Evolutionary conservation across 2,888 invertebrate species (phyloP), one percentile per base, ranked within the genome.

Genomic region (Troides oblongomaculatus): DNA sequence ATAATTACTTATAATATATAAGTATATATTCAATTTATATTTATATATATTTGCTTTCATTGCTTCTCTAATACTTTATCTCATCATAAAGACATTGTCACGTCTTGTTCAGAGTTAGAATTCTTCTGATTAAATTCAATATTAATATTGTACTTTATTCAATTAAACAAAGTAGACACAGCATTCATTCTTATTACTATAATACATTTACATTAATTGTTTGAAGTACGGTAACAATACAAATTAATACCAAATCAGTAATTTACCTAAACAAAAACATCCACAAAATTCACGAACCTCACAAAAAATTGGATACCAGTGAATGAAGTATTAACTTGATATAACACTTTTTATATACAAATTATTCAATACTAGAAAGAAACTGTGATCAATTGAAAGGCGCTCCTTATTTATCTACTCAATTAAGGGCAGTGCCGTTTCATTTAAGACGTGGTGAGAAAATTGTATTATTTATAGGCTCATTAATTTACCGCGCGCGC

Each of bases 401-500:
- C 62, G n/a, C 62, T 64, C 62, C 57, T 69, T 65, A 69, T 69
- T 69, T 65, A 69, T 69, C 65, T 65, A 64, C 57, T 65, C 69
- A 69, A 69, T 69, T 69, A 69, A 69, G 65, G 68, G 57, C 61
- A 61, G 56, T 17, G 69, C 56, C 56, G 58, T 58, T 69, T 66
- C 66, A 66, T 70, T 69, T 66, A 60, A 66, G 63, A 66, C 63
- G 64, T 63, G 70, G 53, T 66, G 70, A 66, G 53, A 66, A 66
- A 66, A 70, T 66, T 66, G 66, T 66, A 70, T 66, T 63, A 70
- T 66, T 70, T 66, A 70, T 70, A 59, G 66, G 66, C 53, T 66
- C 69, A 66, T 70, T 70, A 70, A 70, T 70, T 70, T 53, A 70
- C 69, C 59, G 62, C 58, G 50, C 63, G 59, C 56, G 21, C 50